These are phyloP conservation scores for Caligus rogercresseyi DNA, from an alignment of 1,140 invertebrate species.

Conservation along the genomic window DNA sequence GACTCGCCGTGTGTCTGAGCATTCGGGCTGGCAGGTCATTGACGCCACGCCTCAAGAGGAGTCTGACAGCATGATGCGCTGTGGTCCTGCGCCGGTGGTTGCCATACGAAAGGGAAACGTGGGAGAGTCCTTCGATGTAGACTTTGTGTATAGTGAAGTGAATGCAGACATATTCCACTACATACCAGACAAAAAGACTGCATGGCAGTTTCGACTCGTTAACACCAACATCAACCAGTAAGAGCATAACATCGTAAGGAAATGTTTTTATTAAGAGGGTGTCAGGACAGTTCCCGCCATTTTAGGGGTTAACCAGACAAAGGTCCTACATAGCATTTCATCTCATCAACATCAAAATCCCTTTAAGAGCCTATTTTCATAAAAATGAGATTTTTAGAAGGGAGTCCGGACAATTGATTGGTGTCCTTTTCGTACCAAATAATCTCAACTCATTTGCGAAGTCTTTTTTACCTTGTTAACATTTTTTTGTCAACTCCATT, in stretches of 20 bases:
- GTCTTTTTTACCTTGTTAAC: no score
- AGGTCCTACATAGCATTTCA: no score
- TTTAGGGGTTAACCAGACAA: no score
- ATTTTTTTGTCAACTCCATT: no score
- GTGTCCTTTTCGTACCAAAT: no score
- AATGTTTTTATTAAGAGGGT: no score
- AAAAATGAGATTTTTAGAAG: no score
- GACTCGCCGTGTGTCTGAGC: constrained; percentile 45
- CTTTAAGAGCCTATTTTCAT: no score
- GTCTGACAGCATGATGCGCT: constrained; percentile 37
- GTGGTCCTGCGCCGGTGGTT: constrained; percentile 43
- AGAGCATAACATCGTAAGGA: constrained; percentile 26
- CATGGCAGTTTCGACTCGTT: constrained; percentile 38
- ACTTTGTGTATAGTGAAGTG: constrained; percentile 56
- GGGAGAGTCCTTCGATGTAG: constrained; percentile 49
- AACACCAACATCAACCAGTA: constrained; percentile 46
- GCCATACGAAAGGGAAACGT: constrained; percentile 54
- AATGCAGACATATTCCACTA: constrained; percentile 55
- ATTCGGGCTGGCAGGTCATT: constrained; percentile 68
- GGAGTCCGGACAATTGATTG: no score
- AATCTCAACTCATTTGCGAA: no score
- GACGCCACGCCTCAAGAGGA: constrained; percentile 76
- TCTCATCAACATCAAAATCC: no score
- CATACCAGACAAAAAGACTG: constrained; percentile 39
- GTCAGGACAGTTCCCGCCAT: no score